These are phyloP conservation scores for Drosophila trapezifrons DNA, from an alignment of 1,140 invertebrate species.

Conservation along the genomic window DNA sequence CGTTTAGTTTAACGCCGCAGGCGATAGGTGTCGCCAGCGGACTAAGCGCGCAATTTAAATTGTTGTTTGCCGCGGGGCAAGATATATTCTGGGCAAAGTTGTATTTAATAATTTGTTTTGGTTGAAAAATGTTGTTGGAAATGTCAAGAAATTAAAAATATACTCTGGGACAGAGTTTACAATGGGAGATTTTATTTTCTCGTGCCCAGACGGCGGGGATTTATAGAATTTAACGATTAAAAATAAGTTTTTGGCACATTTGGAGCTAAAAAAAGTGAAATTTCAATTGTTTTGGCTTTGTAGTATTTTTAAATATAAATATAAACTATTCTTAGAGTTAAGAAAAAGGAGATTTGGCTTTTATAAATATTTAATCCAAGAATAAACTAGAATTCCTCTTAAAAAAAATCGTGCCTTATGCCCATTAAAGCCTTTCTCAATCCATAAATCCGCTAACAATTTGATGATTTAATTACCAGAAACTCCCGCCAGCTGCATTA, in stretches of 20 bases:
- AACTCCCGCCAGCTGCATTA: neutral
- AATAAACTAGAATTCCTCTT: neutral
- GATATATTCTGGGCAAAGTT: too few species aligned
- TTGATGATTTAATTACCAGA: conserved; percentile 12
- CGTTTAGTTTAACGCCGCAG: neutral
- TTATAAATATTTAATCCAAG: too few species aligned
- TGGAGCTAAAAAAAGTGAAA: too few species aligned
- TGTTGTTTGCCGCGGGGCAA: neutral
- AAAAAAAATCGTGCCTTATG: neutral
- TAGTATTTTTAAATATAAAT: too few species aligned
- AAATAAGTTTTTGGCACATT: too few species aligned
- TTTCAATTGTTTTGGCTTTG: too few species aligned
- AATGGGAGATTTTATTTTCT: neutral
- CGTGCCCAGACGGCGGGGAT: too few species aligned
- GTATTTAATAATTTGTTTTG: neutral
- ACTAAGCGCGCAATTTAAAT: conserved; percentile 27
- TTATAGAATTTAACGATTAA: too few species aligned
- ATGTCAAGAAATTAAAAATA: too few species aligned
- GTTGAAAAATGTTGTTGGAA: neutral
- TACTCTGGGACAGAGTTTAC: too few species aligned
- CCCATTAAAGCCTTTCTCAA: neutral
- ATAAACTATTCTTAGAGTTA: too few species aligned
- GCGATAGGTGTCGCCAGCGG: conserved; percentile 29
- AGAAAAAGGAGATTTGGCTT: too few species aligned
- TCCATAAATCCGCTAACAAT: neutral